phyloP scores from a whole-genome alignment of 1,140 invertebrate species.

The Lineus longissimus region DNA sequence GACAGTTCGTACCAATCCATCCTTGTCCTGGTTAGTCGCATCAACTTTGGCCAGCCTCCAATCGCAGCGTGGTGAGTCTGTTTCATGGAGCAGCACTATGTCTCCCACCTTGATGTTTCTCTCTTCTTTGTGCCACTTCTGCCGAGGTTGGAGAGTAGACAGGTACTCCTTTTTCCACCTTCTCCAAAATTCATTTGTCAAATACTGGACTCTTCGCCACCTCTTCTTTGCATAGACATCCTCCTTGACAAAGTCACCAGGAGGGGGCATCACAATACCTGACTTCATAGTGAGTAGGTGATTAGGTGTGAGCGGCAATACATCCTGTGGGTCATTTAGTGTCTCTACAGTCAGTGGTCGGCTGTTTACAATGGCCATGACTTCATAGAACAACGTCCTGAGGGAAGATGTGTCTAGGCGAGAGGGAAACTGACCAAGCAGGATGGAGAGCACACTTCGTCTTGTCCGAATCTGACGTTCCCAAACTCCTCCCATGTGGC shows the following conservation, averaged over 20 bases:
- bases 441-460: background rate
- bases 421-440: background rate
- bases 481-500: too few relatives aligned
- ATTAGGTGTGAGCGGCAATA: background rate
- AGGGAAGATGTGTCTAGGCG: background rate
- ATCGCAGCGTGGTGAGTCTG: too few relatives aligned
- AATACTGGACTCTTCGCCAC: background rate
- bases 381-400: too few relatives aligned
- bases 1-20: too few relatives aligned
- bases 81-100: too few relatives aligned
- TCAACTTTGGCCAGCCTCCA: too few relatives aligned
- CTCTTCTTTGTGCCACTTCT: background rate
- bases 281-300: background rate
- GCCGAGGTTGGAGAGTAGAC: background rate
- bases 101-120: background rate
- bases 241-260: background rate
- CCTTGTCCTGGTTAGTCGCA: too few relatives aligned
- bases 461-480: too few relatives aligned
- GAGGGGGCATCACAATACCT: background rate
- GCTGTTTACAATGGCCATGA: background rate
- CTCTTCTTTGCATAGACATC: too few relatives aligned
- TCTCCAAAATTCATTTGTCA: background rate
- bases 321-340: background rate
- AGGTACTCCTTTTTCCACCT: background rate
- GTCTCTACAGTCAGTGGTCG: background rate